Base-by-base conservation (phyloP, 2,888 invertebrate genomes). In the Lamellibrachia satsuma region DNA sequence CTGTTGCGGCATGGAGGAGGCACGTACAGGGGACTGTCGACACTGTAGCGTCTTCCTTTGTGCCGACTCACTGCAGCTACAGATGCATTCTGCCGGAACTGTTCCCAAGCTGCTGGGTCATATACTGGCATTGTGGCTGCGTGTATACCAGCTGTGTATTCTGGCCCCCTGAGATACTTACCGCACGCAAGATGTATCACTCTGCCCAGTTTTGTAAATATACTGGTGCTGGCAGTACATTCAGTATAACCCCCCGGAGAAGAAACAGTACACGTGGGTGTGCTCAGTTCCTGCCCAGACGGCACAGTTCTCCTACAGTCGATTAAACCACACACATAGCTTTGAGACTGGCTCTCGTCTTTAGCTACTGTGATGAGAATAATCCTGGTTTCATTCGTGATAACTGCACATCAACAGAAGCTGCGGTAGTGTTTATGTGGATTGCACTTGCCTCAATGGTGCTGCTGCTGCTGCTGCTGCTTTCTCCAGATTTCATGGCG, bases 91-190 rank as follows among this genome's bases (percentile, higher is more conserved):
- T 93, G 92, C n/a, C 94, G 93, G 93, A 94, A 94, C 93, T 94
- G 94, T 92, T 94, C 94, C 55, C 93, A 90, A 15, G 94, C 94
- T 90, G 92, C 92, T 52, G 93, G 93, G 91, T 94, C 94, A 93
- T 94, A 94, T 91, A 94, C 93, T 27, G 94, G 94, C 94, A 94
- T 94, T 75, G 75, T 39, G 75, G 75, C 75, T 75, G 75, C 75
- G 75, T 75, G 75, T n/a, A 52, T 57, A 60, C 27, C 52, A 60
- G 91, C 39, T 27, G 27, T 57, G 52, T 90, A 92, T 92, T 75
- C 75, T 75, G 75, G 75, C 75, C 75, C n/a, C 75, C 75, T 75
- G 75, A 75, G 91, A 91, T 75, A 75, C 75, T 75, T 75, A 75
- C 22, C 75, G 75, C 75, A 22, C 22, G 75, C 75, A 75, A 75